Evolutionary conservation across 2,113 vertebrate species (phyloP).

Genomic region (Chrysemys picta): DNA sequence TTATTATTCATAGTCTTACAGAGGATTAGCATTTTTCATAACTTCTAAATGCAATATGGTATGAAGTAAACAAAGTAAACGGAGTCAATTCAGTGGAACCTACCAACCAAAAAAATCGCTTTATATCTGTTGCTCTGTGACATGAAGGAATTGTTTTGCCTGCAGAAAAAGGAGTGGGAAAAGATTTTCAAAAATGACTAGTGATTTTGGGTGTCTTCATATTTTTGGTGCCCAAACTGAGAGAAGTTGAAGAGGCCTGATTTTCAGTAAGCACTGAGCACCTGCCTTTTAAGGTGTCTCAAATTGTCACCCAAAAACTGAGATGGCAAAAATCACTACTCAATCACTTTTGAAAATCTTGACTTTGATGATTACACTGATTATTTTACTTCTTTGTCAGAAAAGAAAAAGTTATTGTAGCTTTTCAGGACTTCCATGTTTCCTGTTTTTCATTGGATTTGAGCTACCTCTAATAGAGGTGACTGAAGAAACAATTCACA

Average conservation of each 20-base stretch:
- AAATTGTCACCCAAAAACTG: background rate
- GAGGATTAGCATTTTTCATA: background rate
- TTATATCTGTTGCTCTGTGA: background rate
- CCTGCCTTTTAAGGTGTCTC: background rate
- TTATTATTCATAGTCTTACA: background rate
- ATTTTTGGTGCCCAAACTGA: background rate
- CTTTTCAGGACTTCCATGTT: background rate
- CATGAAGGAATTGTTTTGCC: background rate
- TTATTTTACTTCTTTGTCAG: background rate
- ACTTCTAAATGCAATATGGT: background rate
- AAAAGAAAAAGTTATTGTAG: background rate
- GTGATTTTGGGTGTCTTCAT: background rate
- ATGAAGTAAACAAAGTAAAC: background rate
- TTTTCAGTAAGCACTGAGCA: background rate
- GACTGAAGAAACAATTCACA: background rate
- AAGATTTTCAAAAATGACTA: background rate
- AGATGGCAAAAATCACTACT: fast-evolving
- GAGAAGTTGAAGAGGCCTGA: background rate
- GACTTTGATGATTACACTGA: background rate
- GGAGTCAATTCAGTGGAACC: background rate
- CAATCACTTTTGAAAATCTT: background rate
- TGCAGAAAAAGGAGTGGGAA: background rate
- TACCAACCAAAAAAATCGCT: background rate
- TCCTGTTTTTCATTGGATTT: background rate
- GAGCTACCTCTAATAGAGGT: background rate